These are phyloP conservation scores for Sinosuthora webbiana DNA, from an alignment of 2,113 vertebrate species.

Conservation along the genomic window DNA sequence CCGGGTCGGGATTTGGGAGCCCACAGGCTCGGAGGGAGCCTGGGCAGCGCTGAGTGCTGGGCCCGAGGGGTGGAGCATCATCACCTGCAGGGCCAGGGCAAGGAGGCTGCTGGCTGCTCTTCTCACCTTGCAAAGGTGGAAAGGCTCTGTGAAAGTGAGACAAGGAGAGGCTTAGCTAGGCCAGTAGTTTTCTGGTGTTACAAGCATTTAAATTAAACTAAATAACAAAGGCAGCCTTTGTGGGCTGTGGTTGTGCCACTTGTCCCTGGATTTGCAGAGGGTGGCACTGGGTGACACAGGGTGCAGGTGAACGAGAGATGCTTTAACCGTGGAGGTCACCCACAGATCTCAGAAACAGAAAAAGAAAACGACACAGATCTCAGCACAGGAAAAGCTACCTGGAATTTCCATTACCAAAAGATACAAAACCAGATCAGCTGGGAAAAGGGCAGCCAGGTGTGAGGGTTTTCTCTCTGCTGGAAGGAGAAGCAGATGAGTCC, in stretches of 20 bases:
- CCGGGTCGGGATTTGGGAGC: accelerated
- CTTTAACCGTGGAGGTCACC: not conserved
- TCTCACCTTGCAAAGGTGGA: not conserved
- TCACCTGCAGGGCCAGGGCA: not conserved
- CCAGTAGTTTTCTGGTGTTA: not conserved
- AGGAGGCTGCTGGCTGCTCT: not conserved
- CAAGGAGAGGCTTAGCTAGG: not conserved
- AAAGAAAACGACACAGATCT: no score
- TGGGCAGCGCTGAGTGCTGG: accelerated
- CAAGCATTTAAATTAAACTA: not conserved
- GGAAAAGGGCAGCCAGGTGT: not conserved
- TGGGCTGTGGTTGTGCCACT: not conserved
- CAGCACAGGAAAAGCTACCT: not conserved
- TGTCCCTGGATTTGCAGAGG: not conserved
- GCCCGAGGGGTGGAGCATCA: not conserved
- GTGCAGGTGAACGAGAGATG: not conserved
- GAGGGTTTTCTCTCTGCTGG: not conserved
- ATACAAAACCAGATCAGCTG: not conserved
- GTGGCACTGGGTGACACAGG: not conserved
- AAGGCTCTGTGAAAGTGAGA: not conserved
- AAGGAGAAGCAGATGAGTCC: conserved; percentile 26
- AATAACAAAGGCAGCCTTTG: not conserved
- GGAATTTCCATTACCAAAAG: not conserved
- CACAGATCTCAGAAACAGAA: not conserved
- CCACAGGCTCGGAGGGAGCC: no score